Conservation (phyloP, 2,113 vertebrate genomes). For the Mus spicilegus region DNA sequence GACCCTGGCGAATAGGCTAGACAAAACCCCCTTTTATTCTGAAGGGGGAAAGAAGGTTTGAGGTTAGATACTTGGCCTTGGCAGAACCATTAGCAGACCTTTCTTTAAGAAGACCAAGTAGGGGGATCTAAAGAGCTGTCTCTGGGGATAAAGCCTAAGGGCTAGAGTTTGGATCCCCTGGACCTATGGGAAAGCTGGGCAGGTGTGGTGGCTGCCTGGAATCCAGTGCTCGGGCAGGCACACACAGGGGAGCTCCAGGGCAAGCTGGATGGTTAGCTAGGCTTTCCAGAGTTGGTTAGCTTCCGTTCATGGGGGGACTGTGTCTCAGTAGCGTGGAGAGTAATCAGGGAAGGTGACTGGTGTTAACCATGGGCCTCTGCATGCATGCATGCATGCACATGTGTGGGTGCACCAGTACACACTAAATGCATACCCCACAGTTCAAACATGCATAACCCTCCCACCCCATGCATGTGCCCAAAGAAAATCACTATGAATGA, state of each 20-base stretch:
- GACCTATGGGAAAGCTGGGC: too few species aligned
- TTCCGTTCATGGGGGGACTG: not conserved
- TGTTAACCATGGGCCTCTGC: not conserved
- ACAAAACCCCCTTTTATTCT: conserved; percentile 40
- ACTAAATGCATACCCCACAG: not conserved
- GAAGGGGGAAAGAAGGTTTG: not conserved
- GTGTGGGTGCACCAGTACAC: not conserved
- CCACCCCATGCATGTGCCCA: too few species aligned
- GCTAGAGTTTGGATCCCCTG: not conserved
- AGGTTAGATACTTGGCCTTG: not conserved
- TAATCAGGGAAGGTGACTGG: not conserved
- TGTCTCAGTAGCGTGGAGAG: not conserved
- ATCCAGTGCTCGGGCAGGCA: not conserved
- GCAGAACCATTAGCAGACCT: not conserved
- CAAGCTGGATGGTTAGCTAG: not conserved
- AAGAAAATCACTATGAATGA: not conserved
- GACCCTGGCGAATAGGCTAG: conserved; percentile 10
- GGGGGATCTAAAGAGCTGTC: too few species aligned
- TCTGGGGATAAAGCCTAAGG: not conserved
- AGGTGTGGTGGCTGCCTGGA: not conserved
- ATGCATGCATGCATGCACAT: not conserved
- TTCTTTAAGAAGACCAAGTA: not conserved
- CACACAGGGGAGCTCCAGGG: not conserved
- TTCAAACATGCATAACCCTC: too few species aligned
- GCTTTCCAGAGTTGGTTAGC: not conserved